A percentile compares a stretch with the other conserved stretches of the same genome.
These are phyloP conservation scores for Antedon mediterranea DNA, from an alignment of 53 echinoderm and acorn worm genomes.

Conservation along the genomic window DNA sequence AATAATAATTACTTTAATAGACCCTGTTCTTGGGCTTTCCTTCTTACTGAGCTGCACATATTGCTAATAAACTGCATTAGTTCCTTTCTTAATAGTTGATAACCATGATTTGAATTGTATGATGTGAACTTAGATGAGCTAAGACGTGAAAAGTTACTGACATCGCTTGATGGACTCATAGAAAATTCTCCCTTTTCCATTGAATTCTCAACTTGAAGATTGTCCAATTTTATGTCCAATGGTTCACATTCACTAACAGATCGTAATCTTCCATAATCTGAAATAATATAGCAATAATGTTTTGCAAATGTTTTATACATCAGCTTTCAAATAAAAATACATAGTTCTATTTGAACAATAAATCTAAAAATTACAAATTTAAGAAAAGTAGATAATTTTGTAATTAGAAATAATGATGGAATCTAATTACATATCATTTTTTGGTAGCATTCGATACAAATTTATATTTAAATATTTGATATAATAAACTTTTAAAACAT, in stretches of 20 bases:
- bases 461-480: too few relatives aligned
- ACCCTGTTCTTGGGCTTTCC: conserved; percentile 87
- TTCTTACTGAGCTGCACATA: conserved; percentile 80
- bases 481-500: too few relatives aligned
- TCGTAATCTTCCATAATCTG: not conserved
- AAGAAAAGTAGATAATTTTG: too few relatives aligned
- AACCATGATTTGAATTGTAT: conserved; percentile 13
- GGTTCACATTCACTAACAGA: not conserved
- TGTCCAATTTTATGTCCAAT: too few relatives aligned
- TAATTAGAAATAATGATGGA: too few relatives aligned
- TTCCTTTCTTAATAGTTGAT: conserved; percentile 63
- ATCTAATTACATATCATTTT: too few relatives aligned
- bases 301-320: too few relatives aligned
- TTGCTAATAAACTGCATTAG: conserved; percentile 67
- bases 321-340: too few relatives aligned
- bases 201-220: not conserved
- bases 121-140: not conserved
- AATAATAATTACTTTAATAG: conserved; percentile 42
- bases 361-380: too few relatives aligned
- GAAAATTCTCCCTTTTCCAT: not conserved
- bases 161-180: not conserved
- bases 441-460: too few relatives aligned
- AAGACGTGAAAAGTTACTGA: not conserved
- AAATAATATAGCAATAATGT: not conserved
- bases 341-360: too few relatives aligned